Percentiles rank a stretch among this genome's conserved stretches.
These are phyloP conservation scores for Polymixis lichenea DNA, from an alignment of 2,888 invertebrate species.

Conservation along the genomic window DNA sequence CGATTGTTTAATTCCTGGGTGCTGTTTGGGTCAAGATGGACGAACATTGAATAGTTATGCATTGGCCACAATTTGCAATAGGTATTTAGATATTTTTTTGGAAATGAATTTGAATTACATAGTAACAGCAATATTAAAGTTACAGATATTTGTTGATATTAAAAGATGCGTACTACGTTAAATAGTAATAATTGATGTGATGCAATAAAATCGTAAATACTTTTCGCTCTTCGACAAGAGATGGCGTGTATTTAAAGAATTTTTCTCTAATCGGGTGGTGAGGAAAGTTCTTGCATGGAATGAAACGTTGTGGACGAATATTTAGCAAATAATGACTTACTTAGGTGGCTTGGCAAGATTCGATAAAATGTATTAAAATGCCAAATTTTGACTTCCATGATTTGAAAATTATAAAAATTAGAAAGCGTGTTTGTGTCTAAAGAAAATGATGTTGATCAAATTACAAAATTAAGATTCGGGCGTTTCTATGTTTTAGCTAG, in stretches of 20 bases:
- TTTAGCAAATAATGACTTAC: constrained; percentile 25
- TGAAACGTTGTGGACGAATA: constrained; percentile 24
- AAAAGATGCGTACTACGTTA: constrained; percentile 12
- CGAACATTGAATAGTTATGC: background rate
- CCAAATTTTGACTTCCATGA: constrained; percentile 66
- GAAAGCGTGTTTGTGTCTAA: constrained; percentile 49
- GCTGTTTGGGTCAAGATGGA: constrained; percentile 8
- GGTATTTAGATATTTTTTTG: background rate
- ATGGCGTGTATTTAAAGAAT: constrained; percentile 17
- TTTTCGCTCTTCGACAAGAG: constrained; percentile 10
- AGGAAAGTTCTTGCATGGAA: constrained; percentile 2
- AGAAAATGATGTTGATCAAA: constrained; percentile 30
- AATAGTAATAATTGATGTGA: constrained; percentile 6
- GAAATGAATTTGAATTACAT: background rate
- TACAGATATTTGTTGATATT: background rate
- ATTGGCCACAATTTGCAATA: constrained; percentile 1
- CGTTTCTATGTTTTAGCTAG: constrained; percentile 34
- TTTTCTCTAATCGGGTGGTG: constrained; percentile 5
- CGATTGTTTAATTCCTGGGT: constrained; percentile 25
- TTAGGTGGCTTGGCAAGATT: constrained; percentile 50
- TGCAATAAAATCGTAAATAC: constrained; percentile 19
- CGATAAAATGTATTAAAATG: constrained; percentile 52
- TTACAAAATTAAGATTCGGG: constrained; percentile 7
- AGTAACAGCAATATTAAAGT: constrained; percentile 19
- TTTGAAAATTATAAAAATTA: constrained; percentile 47